Evolutionary conservation across 2,113 vertebrate species (phyloP), one percentile per base, ranked within the genome.

Genomic region (Pelmatolapia mariae): DNA sequence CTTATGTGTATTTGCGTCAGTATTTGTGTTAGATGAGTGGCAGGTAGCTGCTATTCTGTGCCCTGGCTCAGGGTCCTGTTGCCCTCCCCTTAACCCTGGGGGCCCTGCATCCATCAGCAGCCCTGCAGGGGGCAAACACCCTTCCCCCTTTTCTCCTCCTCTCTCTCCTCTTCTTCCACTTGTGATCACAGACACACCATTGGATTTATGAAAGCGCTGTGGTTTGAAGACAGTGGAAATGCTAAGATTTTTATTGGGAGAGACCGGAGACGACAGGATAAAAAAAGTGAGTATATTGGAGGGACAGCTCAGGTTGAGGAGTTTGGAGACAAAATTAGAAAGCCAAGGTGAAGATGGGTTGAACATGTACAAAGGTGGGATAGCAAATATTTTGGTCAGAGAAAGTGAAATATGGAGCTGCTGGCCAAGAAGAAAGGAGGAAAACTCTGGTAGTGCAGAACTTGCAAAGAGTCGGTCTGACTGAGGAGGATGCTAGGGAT

Each of bases 101-200:
- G 94, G 89, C 87, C 84, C 82, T 86, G 89, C 95, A 94, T 94
- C 94, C 93, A 95, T 95, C 93, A 95, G 95, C 90, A 89, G 84
- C 93, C 76, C 93, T 66, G 86, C 82, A 31, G 89, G 89, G 88
- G 91, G 89, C 66, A 63, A 81, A 61, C 82, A 80, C 87, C 92
- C 89, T 29, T 71, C 91, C 85, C 89, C 89, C 92, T 11, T 81
- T 57, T 26, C 59, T 78, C 22, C 57, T 16, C 3, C 80, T 47
- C 80, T 66, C 29, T n/a, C 63, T 71, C 82, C 38, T 81, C 33
- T 18, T 47, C 36, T 40, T 80, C 26, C 61, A 47, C 80, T 76
- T 45, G 68, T 43, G 29, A 73, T 31, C 56, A 85, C 8, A 81
- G 43, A 45, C 56, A 40, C 38, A 36, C 15, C 26, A 54, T 29